Evolutionary conservation across 2,888 invertebrate genomes (phyloP).

Genomic region (Cactoblastis cactorum): DNA sequence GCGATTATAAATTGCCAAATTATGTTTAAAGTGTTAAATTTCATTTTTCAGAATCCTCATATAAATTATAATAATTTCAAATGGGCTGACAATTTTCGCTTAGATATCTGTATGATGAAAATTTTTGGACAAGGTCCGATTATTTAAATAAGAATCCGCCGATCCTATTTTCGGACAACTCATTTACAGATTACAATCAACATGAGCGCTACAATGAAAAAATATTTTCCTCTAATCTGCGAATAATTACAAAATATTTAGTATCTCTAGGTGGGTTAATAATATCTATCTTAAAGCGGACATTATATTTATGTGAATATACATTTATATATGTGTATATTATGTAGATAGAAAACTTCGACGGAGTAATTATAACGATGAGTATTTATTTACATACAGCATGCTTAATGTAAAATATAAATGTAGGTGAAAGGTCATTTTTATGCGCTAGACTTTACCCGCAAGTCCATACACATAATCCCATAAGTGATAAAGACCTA

Average conservation of each 20-base stretch:
- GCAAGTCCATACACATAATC: too few relatives aligned
- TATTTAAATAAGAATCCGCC: not conserved
- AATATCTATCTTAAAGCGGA: constrained; percentile 53
- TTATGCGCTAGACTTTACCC: too few relatives aligned
- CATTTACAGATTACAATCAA: constrained; percentile 28
- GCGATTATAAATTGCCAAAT: too few relatives aligned
- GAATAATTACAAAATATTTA: constrained; percentile 61
- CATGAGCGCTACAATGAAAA: constrained; percentile 71
- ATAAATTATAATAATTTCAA: too few relatives aligned
- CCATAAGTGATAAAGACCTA: too few relatives aligned
- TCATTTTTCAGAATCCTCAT: too few relatives aligned
- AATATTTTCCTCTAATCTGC: constrained; percentile 68
- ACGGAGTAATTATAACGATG: constrained; percentile 24
- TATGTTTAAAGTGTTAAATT: too few relatives aligned
- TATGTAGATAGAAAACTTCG: constrained; percentile 38
- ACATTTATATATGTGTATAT: constrained; percentile 26
- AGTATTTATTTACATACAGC: not conserved
- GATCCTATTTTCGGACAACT: not conserved
- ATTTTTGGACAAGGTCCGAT: not conserved
- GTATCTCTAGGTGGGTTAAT: constrained; percentile 60
- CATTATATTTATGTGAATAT: constrained; percentile 44
- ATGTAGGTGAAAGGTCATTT: too few relatives aligned
- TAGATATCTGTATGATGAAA: not conserved
- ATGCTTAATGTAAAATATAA: not conserved
- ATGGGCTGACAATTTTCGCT: too few relatives aligned